phyloP scores from a whole-genome alignment of 2,888 invertebrate species.

The Orthosia cruda region DNA sequence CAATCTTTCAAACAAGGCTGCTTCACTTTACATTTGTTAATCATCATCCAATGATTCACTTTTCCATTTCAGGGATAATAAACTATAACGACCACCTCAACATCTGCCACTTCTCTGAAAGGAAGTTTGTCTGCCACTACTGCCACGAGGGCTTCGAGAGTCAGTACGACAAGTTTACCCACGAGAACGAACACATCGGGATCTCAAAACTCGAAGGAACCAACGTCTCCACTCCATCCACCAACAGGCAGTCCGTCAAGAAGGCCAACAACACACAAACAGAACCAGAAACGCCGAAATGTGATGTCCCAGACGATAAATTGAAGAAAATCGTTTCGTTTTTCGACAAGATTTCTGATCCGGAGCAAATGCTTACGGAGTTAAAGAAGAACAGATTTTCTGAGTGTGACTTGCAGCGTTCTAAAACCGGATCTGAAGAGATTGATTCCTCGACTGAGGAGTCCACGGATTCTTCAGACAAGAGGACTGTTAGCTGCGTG shows the following conservation, averaged over 20 bases:
- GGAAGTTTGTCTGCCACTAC: constrained; percentile 83
- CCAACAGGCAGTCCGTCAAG: constrained; percentile 65
- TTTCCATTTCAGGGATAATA: constrained; percentile 83
- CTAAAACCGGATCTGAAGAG: constrained; percentile 54
- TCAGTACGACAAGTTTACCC: constrained; percentile 79
- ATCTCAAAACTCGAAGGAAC: constrained; percentile 74
- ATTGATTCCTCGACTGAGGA: constrained; percentile 58
- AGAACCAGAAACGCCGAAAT: constrained; percentile 75
- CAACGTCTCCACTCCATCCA: constrained; percentile 59
- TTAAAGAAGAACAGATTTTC: constrained; percentile 78
- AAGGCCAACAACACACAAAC: constrained; percentile 82
- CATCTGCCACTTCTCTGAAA: constrained; percentile 83
- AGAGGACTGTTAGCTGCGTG: constrained; percentile 76
- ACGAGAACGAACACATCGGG: constrained; percentile 87
- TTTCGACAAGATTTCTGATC: constrained; percentile 84
- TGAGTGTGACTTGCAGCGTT: constrained; percentile 73
- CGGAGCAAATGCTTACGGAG: constrained; percentile 77
- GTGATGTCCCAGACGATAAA: constrained; percentile 82
- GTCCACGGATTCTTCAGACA: constrained; percentile 71
- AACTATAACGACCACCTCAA: constrained; percentile 89
- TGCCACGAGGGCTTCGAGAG: constrained; percentile 87
- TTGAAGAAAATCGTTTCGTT: constrained; percentile 88
- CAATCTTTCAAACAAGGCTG: too few species aligned
- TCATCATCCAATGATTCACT: background rate
- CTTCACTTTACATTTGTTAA: background rate